Evolutionary conservation across 2,797 vertebrate species (phyloP).

Genomic region (Sparidentex hasta): DNA sequence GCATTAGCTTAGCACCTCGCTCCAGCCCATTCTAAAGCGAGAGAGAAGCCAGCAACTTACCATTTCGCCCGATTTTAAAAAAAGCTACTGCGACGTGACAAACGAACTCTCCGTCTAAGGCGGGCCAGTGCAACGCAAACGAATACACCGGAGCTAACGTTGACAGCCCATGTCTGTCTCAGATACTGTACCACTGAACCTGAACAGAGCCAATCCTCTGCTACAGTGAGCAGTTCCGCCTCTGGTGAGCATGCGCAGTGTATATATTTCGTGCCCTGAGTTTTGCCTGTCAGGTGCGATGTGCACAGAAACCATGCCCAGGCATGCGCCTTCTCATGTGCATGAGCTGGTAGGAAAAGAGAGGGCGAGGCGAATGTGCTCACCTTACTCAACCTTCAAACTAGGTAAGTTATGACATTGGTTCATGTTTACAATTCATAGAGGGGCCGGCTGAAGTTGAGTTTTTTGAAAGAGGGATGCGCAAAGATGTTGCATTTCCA

Average conservation of each 20-base stretch:
- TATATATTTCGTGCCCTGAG: rapidly evolving
- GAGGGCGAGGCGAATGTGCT: too few species aligned
- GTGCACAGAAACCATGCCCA: too few species aligned
- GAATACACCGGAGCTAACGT: constrained; percentile 21
- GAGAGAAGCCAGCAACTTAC: constrained; percentile 50
- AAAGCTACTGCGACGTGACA: neutral
- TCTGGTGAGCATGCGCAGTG: constrained; percentile 71
- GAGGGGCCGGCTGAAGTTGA: too few species aligned
- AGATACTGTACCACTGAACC: constrained; percentile 16
- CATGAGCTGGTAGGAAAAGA: too few species aligned
- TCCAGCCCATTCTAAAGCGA: neutral
- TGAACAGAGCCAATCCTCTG: constrained; percentile 29
- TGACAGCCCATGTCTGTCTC: constrained; percentile 64
- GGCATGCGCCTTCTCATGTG: too few species aligned
- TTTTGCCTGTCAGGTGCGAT: neutral
- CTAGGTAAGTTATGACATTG: too few species aligned
- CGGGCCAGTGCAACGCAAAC: constrained; percentile 18
- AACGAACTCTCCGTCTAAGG: constrained; percentile 2
- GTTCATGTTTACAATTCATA: too few species aligned
- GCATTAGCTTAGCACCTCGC: constrained; percentile 55
- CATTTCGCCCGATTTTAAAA: constrained; percentile 40
- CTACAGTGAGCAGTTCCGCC: constrained; percentile 51
- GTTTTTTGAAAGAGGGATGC: too few species aligned
- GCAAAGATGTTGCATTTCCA: too few species aligned
- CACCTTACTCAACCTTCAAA: too few species aligned